Base-by-base conservation (phyloP, 2,888 invertebrate genomes). In the Rhingia rostrata region DNA sequence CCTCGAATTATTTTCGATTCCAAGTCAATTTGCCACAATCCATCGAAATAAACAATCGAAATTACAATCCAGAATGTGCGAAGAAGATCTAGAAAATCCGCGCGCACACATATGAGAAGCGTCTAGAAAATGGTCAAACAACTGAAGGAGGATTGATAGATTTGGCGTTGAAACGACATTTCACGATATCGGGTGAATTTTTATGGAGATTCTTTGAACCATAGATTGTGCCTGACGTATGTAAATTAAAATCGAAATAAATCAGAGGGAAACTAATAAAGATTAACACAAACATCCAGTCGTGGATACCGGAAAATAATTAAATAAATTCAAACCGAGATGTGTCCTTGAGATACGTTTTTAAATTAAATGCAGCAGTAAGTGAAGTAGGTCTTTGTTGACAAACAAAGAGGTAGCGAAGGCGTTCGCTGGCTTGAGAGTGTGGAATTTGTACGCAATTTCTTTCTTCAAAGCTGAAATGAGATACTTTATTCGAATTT, bases 111-210 rank as follows among this genome's bases (percentile, higher is more conserved):
- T 2, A 6, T 35, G 0, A 5, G 49, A 6, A 37, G n/a, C 14
- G 12, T 14, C 14, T 30, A 3, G 3, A 37, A 58, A 49, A 58
- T 47, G 37, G 35, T 9, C 47, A 33, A 61, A 12, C 12, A 33
- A 56, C 51, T 60, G 35, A 35, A 53, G 43, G 30, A 54, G 61
- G 35, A 14, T 45, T 45, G 14, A 75, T 60, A 14, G 49, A 74
- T 66, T 75, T 45, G 51, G n/a, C 60, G 45, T 32, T 53, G n/a
- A 60, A 75, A 60, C 45, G 75, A 60, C 67, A 67, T 67, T 54
- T 39, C 39, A 60, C 60, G 35, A 51, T 22, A 9, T n/a, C 14
- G 12, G 30, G 3, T 37, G n/a, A 37, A 37, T 64, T 51, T 64
- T 64, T 64, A 64, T 64, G 30, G 12, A 51, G 30, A 63, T 64